Conservation (phyloP, 2,888 invertebrate genomes). For the Trachelus troglodyta region DNA sequence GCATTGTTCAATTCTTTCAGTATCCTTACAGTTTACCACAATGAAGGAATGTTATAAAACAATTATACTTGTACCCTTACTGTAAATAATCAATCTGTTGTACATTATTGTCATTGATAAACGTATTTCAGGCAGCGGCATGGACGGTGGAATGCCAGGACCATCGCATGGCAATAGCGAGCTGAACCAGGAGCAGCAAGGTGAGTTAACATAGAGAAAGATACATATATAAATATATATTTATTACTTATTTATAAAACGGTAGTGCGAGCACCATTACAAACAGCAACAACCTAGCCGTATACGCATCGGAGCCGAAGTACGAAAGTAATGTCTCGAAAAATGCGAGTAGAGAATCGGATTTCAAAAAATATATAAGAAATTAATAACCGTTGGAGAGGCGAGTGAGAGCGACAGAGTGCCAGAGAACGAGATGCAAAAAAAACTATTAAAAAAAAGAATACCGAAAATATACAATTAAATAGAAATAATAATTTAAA, state of each 20-base stretch:
- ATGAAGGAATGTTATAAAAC: neutral
- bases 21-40: neutral
- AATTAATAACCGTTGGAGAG: constrained; percentile 27
- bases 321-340: constrained; percentile 16
- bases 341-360: constrained; percentile 62
- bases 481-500: constrained; percentile 34
- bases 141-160: constrained; percentile 63
- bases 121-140: constrained; percentile 49
- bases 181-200: constrained; percentile 64
- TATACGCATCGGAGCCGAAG: constrained; percentile 28
- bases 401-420: constrained; percentile 16
- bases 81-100: neutral
- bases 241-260: constrained; percentile 27
- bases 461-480: neutral
- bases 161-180: constrained; percentile 61
- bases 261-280: constrained; percentile 67
- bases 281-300: constrained; percentile 67
- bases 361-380: constrained; percentile 39
- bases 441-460: constrained; percentile 11
- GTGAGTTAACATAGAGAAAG: constrained; percentile 51
- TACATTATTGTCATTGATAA: neutral
- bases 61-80: neutral
- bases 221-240: constrained; percentile 13
- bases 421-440: constrained; percentile 18
- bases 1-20: neutral